Evolutionary conservation across 1,140 invertebrate genomes (phyloP).

Genomic region (Cyrtorhinus lividipennis): DNA sequence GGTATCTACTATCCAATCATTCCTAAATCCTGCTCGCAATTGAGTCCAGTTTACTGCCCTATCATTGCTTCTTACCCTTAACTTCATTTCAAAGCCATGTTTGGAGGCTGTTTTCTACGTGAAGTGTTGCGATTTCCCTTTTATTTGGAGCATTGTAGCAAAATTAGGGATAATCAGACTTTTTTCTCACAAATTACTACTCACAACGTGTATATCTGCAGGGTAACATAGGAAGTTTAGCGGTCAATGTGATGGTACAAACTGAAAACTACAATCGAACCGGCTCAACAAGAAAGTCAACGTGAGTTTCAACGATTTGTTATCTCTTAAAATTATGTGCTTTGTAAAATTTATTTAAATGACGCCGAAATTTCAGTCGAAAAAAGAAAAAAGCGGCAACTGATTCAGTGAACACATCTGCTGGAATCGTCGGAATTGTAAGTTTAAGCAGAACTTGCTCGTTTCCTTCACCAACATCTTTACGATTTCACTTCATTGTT

Average conservation of each 20-base stretch:
- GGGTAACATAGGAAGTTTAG: slow-evolving; percentile 7
- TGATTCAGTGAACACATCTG: neutral
- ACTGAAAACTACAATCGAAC: neutral
- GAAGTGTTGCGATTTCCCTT: neutral
- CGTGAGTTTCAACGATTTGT: neutral
- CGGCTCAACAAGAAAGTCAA: neutral
- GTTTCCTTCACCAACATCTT: neutral
- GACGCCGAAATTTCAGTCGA: neutral
- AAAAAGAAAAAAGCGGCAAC: neutral
- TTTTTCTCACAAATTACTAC: neutral
- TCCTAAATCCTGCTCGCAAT: no score
- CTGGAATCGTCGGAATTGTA: neutral
- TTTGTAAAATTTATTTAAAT: neutral
- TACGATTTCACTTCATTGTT: neutral
- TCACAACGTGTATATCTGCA: no score
- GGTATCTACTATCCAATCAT: no score
- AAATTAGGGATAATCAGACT: neutral
- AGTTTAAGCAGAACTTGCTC: neutral
- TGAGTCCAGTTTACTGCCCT: neutral
- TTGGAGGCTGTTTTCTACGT: no score
- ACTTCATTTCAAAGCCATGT: no score
- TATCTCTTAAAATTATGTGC: neutral
- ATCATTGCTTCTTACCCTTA: neutral
- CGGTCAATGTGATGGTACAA: slow-evolving; percentile 10
- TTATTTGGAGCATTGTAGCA: neutral